Evolutionary conservation across 2,888 invertebrate species (phyloP).

Genomic region (Erebia epiphron): DNA sequence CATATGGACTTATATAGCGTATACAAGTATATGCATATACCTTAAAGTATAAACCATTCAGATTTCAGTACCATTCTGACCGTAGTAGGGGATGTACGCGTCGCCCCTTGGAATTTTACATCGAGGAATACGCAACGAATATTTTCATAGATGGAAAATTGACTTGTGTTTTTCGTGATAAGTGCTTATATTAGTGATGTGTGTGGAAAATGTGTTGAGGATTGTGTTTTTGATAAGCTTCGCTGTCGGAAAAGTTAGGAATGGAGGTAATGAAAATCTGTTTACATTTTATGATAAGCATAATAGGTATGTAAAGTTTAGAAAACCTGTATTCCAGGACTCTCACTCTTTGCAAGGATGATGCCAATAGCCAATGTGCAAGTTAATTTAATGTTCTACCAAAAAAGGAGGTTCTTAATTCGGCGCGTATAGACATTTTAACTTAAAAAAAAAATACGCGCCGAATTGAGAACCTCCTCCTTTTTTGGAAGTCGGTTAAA

Average conservation of each 20-base stretch:
- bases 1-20: slow-evolving; percentile 26
- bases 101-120: slow-evolving; percentile 23
- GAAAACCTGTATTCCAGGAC: slow-evolving; percentile 3
- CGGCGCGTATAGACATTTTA: too few relatives aligned
- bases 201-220: slow-evolving; percentile 55
- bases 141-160: slow-evolving; percentile 28
- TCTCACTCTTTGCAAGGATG: not conserved
- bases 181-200: slow-evolving; percentile 58
- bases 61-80: slow-evolving; percentile 58
- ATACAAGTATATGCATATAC: slow-evolving; percentile 17
- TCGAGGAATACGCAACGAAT: slow-evolving; percentile 25
- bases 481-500: too few relatives aligned
- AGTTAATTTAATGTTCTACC: not conserved
- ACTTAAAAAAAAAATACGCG: too few relatives aligned
- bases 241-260: slow-evolving; percentile 59
- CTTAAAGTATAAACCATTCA: too few relatives aligned
- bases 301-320: not conserved
- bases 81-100: slow-evolving; percentile 39
- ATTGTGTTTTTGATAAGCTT: slow-evolving; percentile 58
- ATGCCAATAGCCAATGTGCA: not conserved
- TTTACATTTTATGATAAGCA: too few relatives aligned
- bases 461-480: too few relatives aligned
- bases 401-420: too few relatives aligned
- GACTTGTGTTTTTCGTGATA: slow-evolving; percentile 34
- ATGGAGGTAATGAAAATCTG: slow-evolving; percentile 60